Percentiles rank a stretch among this genome's conserved stretches.
Conservation (phyloP, 2,888 invertebrate species). For the Zaprionus lineosus region DNA sequence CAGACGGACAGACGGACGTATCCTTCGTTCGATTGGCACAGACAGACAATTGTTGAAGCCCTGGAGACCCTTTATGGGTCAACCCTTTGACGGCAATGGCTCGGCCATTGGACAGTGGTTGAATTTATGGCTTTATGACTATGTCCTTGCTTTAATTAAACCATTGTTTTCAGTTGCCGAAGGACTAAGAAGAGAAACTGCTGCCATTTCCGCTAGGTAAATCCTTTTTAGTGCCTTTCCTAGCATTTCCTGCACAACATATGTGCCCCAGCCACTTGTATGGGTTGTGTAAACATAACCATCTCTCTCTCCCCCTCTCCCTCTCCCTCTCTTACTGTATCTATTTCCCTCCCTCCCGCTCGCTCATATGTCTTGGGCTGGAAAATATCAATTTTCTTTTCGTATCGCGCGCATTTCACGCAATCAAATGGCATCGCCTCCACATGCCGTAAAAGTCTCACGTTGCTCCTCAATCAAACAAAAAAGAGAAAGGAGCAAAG, state of each 20-base stretch:
- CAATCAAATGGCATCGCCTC: conserved; percentile 58
- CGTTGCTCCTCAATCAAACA: conserved; percentile 41
- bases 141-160: conserved; percentile 73
- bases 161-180: conserved; percentile 41
- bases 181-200: neutral
- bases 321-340: no score
- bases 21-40: no score
- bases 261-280: conserved; percentile 35
- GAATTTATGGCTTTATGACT: conserved; percentile 70
- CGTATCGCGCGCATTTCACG: conserved; percentile 49
- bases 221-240: conserved; percentile 57
- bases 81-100: conserved; percentile 59
- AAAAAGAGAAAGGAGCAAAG: conserved; percentile 12
- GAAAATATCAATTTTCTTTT: conserved; percentile 56
- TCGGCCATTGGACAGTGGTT: neutral
- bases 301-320: no score
- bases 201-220: conserved; percentile 34
- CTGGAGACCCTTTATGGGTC: conserved; percentile 6
- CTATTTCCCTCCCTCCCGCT: no score
- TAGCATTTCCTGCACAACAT: conserved; percentile 58
- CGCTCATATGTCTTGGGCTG: no score
- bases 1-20: neutral
- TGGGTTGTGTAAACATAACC: conserved; percentile 34
- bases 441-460: conserved; percentile 46
- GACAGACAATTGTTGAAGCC: no score